phyloP scores from a whole-genome alignment of 2,113 vertebrate genomes.

The Nannobrachium achirus region DNA sequence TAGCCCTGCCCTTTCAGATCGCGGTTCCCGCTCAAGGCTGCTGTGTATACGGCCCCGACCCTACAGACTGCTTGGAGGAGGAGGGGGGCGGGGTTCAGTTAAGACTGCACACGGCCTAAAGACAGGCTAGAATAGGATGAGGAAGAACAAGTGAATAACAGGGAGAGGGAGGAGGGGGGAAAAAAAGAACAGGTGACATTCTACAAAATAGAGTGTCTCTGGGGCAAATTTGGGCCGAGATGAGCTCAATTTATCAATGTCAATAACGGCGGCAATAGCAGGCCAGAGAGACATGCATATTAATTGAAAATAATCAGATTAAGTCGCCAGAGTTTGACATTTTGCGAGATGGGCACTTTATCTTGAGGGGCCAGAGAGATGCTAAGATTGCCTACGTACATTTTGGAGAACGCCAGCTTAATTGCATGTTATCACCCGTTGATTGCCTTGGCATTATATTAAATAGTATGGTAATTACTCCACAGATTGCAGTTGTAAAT shows the following conservation, averaged over 20 bases:
- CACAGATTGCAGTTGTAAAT: conserved; percentile 95
- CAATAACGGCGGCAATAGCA: conserved; percentile 88
- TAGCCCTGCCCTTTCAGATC: conserved; percentile 86
- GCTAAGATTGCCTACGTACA: conserved; percentile 82
- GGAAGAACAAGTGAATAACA: background rate
- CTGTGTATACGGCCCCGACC: conserved; percentile 79
- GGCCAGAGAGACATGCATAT: conserved; percentile 94
- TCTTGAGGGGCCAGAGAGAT: conserved; percentile 87
- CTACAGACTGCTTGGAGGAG: conserved; percentile 77
- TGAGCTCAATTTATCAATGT: conserved; percentile 98
- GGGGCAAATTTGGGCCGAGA: conserved; percentile 88
- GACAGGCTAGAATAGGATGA: conserved; percentile 53
- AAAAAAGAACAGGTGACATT: conserved; percentile 84
- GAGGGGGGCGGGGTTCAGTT: conserved; percentile 66
- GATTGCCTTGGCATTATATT: conserved; percentile 99
- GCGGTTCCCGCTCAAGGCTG: conserved; percentile 83
- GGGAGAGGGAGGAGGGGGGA: background rate
- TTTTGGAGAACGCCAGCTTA: conserved; percentile 96
- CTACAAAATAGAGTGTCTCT: conserved; percentile 89
- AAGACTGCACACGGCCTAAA: conserved; percentile 82
- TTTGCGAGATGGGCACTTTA: conserved; percentile 94
- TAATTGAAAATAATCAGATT: conserved; percentile 99
- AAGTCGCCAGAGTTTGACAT: conserved; percentile 95
- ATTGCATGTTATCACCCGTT: conserved; percentile 99
- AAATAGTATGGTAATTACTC: conserved; percentile 99